Conservation (phyloP, 1,140 invertebrate species). For the Papilio aristodemus region DNA sequence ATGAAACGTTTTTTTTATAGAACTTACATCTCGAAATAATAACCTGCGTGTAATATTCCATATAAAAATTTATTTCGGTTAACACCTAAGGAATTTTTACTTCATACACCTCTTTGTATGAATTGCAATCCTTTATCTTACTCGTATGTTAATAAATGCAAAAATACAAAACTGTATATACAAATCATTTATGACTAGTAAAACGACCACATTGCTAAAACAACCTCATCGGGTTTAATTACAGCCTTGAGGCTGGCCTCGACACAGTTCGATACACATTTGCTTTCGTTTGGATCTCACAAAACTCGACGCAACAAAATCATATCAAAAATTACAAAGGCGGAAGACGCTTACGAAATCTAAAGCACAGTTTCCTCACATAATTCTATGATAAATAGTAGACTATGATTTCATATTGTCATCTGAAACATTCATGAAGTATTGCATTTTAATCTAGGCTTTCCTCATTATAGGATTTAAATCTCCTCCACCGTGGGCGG, state of each 20-base stretch:
- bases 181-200: constrained; percentile 77
- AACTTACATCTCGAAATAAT: constrained; percentile 44
- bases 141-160: constrained; percentile 56
- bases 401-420: constrained; percentile 29
- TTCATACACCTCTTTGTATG: constrained; percentile 46
- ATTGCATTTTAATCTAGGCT: constrained; percentile 47
- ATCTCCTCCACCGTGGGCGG: constrained; percentile 70
- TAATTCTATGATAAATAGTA: constrained; percentile 25
- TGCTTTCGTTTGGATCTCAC: constrained; percentile 51
- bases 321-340: constrained; percentile 53
- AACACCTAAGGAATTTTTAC: constrained; percentile 57
- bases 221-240: constrained; percentile 44
- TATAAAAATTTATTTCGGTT: constrained; percentile 54
- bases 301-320: constrained; percentile 50
- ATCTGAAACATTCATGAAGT: constrained; percentile 20
- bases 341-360: constrained; percentile 39
- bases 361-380: constrained; percentile 37
- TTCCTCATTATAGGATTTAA: constrained; percentile 69
- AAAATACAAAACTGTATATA: constrained; percentile 73
- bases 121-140: constrained; percentile 66
- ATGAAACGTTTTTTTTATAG: constrained; percentile 35
- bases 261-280: constrained; percentile 57
- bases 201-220: constrained; percentile 64
- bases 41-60: constrained; percentile 46
- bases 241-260: constrained; percentile 36